Conservation (phyloP, 2,888 invertebrate species). For the Antitype chi region DNA sequence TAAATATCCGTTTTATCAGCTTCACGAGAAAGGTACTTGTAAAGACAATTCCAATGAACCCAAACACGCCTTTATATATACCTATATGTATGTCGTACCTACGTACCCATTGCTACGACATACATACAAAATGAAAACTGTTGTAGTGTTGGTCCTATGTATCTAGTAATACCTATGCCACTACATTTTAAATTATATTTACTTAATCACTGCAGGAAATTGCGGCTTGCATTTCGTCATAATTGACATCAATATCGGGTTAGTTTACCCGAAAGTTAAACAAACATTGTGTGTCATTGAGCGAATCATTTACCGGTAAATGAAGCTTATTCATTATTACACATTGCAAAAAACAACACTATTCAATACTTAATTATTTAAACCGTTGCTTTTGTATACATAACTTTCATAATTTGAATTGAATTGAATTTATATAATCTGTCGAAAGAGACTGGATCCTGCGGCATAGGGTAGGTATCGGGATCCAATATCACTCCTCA, state of each 20-base stretch:
- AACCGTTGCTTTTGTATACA: too few relatives aligned
- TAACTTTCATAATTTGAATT: too few relatives aligned
- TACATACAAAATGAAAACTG: background rate
- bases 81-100: too few relatives aligned
- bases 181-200: background rate
- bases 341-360: background rate
- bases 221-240: constrained; percentile 4
- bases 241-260: constrained; percentile 30
- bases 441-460: too few relatives aligned
- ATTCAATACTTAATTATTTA: too few relatives aligned
- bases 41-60: too few relatives aligned
- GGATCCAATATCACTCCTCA: too few relatives aligned
- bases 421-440: too few relatives aligned
- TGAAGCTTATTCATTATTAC: background rate
- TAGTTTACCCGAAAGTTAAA: background rate
- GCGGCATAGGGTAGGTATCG: too few relatives aligned
- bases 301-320: constrained; percentile 11
- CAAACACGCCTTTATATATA: too few relatives aligned
- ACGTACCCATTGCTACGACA: background rate
- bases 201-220: constrained; percentile 1
- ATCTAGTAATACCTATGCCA: background rate
- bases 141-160: background rate
- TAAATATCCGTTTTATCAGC: too few relatives aligned
- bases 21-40: too few relatives aligned
- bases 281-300: constrained; percentile 21